Evolutionary conservation across 2,888 invertebrate genomes (phyloP).

Genomic region (Drosophila tanythrix): DNA sequence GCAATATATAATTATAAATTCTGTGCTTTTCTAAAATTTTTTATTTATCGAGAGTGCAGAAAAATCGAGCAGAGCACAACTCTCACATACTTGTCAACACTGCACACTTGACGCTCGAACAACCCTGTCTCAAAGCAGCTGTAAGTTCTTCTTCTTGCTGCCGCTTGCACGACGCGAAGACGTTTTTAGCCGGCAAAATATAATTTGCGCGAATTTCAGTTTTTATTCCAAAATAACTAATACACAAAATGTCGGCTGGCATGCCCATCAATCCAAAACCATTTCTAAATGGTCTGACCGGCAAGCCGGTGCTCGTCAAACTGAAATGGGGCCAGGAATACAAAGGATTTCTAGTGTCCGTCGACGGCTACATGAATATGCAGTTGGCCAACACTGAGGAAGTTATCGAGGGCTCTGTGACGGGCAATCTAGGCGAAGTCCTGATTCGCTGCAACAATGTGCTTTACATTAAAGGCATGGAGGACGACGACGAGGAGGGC

Average conservation of each 20-base stretch:
- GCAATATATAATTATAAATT: background rate
- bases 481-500: constrained; percentile 98
- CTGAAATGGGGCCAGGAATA: constrained; percentile 99
- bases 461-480: constrained; percentile 96
- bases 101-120: background rate
- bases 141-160: constrained; percentile 39
- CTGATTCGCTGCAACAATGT: constrained; percentile 99
- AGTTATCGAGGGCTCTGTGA: constrained; percentile 95
- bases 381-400: constrained; percentile 99
- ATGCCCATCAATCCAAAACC: constrained; percentile 99
- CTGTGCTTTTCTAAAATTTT: background rate
- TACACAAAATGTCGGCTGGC: constrained; percentile 87
- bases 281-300: constrained; percentile 98
- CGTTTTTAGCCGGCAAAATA: constrained; percentile 60
- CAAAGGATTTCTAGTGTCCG: constrained; percentile 98
- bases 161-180: constrained; percentile 47
- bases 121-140: constrained; percentile 17
- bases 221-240: constrained; percentile 42
- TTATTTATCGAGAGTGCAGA: constrained; percentile 3
- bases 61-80: background rate
- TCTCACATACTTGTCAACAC: constrained; percentile 16
- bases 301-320: constrained; percentile 98
- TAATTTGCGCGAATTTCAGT: constrained; percentile 22
- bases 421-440: constrained; percentile 97
- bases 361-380: constrained; percentile 99